Evolutionary conservation across 2,797 vertebrate species (phyloP).

Genomic region (Paramormyrops hopkinsi): DNA sequence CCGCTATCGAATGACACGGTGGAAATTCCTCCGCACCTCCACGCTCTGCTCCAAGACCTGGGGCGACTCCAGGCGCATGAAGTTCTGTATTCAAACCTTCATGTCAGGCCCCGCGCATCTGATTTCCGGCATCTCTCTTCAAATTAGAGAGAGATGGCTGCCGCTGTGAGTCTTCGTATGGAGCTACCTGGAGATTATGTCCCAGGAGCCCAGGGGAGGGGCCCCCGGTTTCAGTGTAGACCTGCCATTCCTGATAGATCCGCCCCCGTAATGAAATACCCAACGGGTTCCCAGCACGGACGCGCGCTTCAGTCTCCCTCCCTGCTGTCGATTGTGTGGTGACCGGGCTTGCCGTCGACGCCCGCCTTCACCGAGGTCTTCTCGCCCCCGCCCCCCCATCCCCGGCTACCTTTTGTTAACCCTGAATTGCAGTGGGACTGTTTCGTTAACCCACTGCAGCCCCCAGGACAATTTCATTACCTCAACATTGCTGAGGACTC

Average conservation of each 20-base stretch:
- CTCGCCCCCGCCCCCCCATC: not conserved
- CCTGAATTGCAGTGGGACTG: conserved; percentile 1
- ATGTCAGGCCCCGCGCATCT: not conserved
- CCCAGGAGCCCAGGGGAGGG: not conserved
- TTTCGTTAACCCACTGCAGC: conserved; percentile 16
- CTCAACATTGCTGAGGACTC: not conserved
- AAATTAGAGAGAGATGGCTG: not conserved
- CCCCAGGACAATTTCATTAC: conserved; percentile 20
- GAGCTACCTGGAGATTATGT: not conserved
- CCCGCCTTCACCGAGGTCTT: not conserved
- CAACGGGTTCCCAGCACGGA: not conserved
- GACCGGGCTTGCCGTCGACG: not conserved
- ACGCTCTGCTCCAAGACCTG: not conserved
- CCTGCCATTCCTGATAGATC: conserved; percentile 12
- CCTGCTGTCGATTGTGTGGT: not conserved
- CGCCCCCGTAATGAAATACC: conserved; percentile 15
- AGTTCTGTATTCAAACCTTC: not conserved
- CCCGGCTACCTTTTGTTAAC: conserved; percentile 10
- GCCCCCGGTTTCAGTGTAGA: not conserved
- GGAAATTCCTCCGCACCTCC: not conserved
- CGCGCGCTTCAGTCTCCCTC: not conserved
- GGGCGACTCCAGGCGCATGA: not conserved
- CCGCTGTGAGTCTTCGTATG: not conserved
- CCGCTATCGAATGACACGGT: not conserved
- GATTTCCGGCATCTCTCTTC: not conserved